Evolutionary conservation across 35 echinoderm and acorn worm genomes (phyloP).

Genomic region (Patiria miniata): DNA sequence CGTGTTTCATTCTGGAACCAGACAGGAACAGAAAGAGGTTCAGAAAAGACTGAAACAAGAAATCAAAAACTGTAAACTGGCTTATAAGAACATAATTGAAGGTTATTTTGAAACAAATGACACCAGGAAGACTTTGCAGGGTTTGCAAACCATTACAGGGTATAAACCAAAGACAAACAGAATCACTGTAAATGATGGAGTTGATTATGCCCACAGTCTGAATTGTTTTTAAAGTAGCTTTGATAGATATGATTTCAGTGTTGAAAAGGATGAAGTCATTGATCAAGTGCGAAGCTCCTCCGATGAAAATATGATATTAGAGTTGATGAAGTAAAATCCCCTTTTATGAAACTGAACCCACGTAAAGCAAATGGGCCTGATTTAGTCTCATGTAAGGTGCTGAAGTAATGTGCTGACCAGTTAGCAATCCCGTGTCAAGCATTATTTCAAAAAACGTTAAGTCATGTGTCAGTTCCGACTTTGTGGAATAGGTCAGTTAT

Average conservation of each 20-base stretch:
- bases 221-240: background rate
- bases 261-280: background rate
- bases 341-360: background rate
- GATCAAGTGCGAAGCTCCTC: background rate
- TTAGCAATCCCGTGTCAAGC: background rate
- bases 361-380: background rate
- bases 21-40: background rate
- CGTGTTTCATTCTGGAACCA: background rate
- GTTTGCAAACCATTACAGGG: background rate
- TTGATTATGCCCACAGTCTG: background rate
- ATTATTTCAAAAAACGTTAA: background rate
- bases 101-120: background rate
- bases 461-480: no score
- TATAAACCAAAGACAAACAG: background rate
- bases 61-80: background rate
- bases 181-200: background rate
- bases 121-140: background rate
- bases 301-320: background rate
- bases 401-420: background rate
- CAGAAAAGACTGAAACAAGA: no score
- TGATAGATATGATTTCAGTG: background rate
- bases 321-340: background rate
- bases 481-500: background rate
- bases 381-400: background rate
- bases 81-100: background rate